Evolutionary conservation across 2,797 vertebrate species (phyloP).

Genomic region (Champsocephalus esox): DNA sequence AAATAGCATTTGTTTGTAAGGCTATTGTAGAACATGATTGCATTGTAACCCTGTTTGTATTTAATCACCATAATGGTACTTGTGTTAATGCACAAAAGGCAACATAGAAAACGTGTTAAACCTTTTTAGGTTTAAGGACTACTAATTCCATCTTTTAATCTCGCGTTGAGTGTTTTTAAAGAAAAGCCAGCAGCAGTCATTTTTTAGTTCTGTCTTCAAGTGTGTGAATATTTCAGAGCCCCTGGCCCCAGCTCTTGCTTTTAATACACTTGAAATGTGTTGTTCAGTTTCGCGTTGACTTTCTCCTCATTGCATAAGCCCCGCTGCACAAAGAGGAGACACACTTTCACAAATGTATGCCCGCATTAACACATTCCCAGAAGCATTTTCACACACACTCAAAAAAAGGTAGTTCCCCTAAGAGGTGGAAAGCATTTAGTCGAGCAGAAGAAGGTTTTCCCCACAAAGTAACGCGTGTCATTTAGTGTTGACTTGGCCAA

Average conservation of each 20-base stretch:
- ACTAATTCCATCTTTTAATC: conserved; percentile 10
- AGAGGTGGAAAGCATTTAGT: conserved; percentile 33
- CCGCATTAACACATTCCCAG: not conserved
- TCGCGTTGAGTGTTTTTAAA: not conserved
- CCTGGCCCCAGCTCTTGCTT: conserved; percentile 25
- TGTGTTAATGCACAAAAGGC: not conserved
- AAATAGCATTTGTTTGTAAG: not conserved
- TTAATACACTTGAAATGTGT: conserved; percentile 55
- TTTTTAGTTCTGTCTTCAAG: conserved; percentile 46
- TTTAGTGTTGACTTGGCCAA: conserved; percentile 24
- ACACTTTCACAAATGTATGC: conserved; percentile 36
- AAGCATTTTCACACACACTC: conserved; percentile 3
- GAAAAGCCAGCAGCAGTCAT: conserved; percentile 3
- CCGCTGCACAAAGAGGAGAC: conserved; percentile 38
- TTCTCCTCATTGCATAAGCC: conserved; percentile 67
- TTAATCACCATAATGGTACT: not conserved
- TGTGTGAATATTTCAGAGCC: conserved; percentile 61
- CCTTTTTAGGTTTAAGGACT: not conserved
- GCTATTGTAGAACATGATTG: not conserved
- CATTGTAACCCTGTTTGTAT: not conserved
- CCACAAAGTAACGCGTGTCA: conserved; percentile 38
- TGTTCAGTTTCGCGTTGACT: conserved; percentile 50
- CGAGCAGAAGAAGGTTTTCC: conserved; percentile 47
- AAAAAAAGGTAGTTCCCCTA: conserved; percentile 11
- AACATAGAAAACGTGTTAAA: not conserved